These are phyloP conservation scores for Pygmarrhopalites habei DNA, from an alignment of 1,140 invertebrate genomes.

Conservation along the genomic window DNA sequence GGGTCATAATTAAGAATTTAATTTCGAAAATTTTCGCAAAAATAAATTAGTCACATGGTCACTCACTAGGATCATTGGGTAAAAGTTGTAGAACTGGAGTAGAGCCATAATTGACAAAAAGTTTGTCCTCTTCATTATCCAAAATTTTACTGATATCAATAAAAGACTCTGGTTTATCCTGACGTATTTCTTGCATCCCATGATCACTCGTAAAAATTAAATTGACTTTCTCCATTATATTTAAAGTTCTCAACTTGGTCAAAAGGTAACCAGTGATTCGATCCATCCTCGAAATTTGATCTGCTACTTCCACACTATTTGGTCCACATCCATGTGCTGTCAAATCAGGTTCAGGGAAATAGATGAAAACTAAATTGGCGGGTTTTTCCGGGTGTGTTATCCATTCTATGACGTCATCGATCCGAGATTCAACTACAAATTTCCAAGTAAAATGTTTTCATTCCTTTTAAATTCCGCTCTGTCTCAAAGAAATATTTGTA, in stretches of 20 bases:
- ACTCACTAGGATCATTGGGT: no score
- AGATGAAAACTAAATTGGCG: slow-evolving; percentile 59
- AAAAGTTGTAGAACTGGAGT: slow-evolving; percentile 50
- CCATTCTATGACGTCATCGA: slow-evolving; percentile 60
- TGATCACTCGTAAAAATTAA: slow-evolving; percentile 65
- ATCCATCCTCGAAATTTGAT: no score
- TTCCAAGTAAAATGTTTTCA: no score
- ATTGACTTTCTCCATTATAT: slow-evolving; percentile 53
- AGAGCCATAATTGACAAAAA: slow-evolving; percentile 47
- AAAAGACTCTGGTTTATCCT: slow-evolving; percentile 45
- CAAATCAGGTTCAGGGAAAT: slow-evolving; percentile 66
- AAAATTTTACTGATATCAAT: slow-evolving; percentile 49
- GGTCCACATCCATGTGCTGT: slow-evolving; percentile 48
- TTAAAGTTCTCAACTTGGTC: slow-evolving; percentile 47
- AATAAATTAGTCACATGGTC: no score
- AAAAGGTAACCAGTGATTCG: slow-evolving; percentile 54
- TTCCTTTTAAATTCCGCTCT: no score
- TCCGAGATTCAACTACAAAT: slow-evolving; percentile 48
- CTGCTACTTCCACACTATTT: slow-evolving; percentile 43
- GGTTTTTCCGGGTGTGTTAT: slow-evolving; percentile 52
- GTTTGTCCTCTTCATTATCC: slow-evolving; percentile 44
- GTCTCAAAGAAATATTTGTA: no score
- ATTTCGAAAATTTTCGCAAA: no score
- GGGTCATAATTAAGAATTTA: no score
- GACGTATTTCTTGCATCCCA: slow-evolving; percentile 58